A percentile compares a stretch with the other conserved stretches of the same genome.
These are phyloP conservation scores for Tarsius wallacei DNA, from an alignment of 2,797 vertebrate species.

Conservation along the genomic window DNA sequence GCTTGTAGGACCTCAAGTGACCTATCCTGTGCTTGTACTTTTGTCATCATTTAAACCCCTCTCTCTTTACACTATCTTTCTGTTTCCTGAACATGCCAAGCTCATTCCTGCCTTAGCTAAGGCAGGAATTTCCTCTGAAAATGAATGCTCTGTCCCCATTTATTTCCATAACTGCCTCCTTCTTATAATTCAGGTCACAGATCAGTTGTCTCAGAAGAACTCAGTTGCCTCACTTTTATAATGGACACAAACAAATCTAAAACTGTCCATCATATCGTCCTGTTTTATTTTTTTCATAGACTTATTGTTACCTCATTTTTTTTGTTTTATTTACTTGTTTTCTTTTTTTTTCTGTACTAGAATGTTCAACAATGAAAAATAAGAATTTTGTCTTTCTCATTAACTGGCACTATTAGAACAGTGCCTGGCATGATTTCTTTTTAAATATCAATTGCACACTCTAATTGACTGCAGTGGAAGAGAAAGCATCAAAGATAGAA, in stretches of 20 bases:
- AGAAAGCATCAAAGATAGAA: constrained; percentile 58
- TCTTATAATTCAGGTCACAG: constrained; percentile 37
- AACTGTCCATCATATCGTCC: neutral
- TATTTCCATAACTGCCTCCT: neutral
- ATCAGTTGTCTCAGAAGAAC: constrained; percentile 25
- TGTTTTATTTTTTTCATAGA: neutral
- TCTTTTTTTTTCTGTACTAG: neutral
- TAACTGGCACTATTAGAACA: constrained; percentile 51
- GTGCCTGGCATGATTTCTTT: constrained; percentile 52
- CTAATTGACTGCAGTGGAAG: constrained; percentile 36
- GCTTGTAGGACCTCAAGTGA: neutral
- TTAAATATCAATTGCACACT: constrained; percentile 40
- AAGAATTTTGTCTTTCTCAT: constrained; percentile 53
- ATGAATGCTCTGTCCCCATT: neutral
- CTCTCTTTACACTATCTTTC: neutral
- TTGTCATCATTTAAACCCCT: neutral
- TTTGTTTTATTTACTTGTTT: constrained; percentile 45
- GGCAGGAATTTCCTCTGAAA: neutral
- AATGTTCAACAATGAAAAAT: neutral
- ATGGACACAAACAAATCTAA: constrained; percentile 45
- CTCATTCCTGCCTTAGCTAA: neutral
- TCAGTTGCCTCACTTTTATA: neutral
- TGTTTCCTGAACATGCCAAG: constrained; percentile 2
- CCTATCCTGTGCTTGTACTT: neutral
- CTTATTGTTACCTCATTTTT: constrained; percentile 49